These are phyloP conservation scores for Enteromius afrohamiltoni DNA, from an alignment of 2,797 vertebrate species.

Conservation along the genomic window DNA sequence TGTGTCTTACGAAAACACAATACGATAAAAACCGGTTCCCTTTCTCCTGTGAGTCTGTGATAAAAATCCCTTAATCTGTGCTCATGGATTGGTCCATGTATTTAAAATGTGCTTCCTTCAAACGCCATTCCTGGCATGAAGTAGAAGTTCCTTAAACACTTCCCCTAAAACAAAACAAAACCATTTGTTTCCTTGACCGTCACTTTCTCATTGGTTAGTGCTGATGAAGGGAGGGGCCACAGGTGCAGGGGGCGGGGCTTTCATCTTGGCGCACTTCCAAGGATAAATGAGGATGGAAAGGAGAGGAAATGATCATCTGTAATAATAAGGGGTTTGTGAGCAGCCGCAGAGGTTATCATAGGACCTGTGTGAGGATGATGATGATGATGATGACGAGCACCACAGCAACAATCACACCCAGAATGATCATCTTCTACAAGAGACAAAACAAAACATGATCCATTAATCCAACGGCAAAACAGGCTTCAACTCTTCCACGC, in stretches of 20 bases:
- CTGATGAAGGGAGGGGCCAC: slow-evolving; percentile 11
- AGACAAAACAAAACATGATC: slow-evolving; percentile 38
- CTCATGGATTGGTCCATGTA: slow-evolving; percentile 28
- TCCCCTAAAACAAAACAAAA: slow-evolving; percentile 7
- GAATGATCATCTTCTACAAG: slow-evolving; percentile 74
- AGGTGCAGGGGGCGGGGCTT: slow-evolving; percentile 6
- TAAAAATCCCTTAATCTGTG: slow-evolving; percentile 39
- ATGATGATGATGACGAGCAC: slow-evolving; percentile 69
- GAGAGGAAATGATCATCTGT: not conserved
- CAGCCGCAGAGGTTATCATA: slow-evolving; percentile 58
- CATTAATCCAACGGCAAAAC: slow-evolving; percentile 1
- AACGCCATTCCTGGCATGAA: slow-evolving; percentile 4
- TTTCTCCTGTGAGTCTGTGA: slow-evolving; percentile 31
- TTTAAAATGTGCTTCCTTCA: slow-evolving; percentile 25
- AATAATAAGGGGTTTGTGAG: slow-evolving; percentile 42
- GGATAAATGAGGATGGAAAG: not conserved
- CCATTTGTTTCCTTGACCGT: not conserved
- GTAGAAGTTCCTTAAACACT: slow-evolving; percentile 9
- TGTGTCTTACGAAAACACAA: not conserved
- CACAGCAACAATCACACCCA: slow-evolving; percentile 68
- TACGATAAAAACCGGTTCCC: slow-evolving; percentile 13
- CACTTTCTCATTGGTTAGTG: slow-evolving; percentile 23
- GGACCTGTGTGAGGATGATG: slow-evolving; percentile 68
- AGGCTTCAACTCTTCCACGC: not conserved
- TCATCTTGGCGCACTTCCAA: not conserved